A percentile compares a stretch with the other conserved stretches of the same genome.
These are phyloP conservation scores for Sturnira hondurensis DNA, from an alignment of 2,113 vertebrate genomes.

Conservation along the genomic window DNA sequence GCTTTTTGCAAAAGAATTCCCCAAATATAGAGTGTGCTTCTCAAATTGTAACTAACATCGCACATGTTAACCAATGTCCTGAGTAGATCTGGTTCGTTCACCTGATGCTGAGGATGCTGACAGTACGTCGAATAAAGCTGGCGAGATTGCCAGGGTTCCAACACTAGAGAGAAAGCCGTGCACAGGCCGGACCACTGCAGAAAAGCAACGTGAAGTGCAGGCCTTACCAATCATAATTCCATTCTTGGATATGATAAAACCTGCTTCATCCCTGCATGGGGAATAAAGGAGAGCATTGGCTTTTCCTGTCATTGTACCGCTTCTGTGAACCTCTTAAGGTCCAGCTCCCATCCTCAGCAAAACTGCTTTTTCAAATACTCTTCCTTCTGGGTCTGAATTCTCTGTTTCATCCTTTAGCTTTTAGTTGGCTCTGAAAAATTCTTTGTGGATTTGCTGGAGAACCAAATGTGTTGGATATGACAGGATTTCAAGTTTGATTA, in stretches of 20 bases:
- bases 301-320: not conserved
- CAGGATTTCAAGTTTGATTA: constrained; percentile 28
- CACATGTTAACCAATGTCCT: not conserved
- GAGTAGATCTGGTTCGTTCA: not conserved
- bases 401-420: not conserved
- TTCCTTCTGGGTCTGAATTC: not conserved
- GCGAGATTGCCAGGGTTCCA: not conserved
- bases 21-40: not conserved
- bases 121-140: not conserved
- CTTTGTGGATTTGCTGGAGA: not conserved
- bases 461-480: not conserved
- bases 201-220: not conserved
- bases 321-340: not conserved
- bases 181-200: not conserved
- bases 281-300: not conserved
- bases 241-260: not conserved
- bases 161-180: not conserved
- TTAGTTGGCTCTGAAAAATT: constrained; percentile 5
- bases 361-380: not conserved
- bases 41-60: not conserved
- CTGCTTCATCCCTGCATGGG: not conserved
- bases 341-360: not conserved
- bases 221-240: not conserved
- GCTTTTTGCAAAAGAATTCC: not conserved
- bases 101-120: not conserved